Evolutionary conservation across 2,888 invertebrate species (phyloP).

Genomic region (Periphyllus acericola): DNA sequence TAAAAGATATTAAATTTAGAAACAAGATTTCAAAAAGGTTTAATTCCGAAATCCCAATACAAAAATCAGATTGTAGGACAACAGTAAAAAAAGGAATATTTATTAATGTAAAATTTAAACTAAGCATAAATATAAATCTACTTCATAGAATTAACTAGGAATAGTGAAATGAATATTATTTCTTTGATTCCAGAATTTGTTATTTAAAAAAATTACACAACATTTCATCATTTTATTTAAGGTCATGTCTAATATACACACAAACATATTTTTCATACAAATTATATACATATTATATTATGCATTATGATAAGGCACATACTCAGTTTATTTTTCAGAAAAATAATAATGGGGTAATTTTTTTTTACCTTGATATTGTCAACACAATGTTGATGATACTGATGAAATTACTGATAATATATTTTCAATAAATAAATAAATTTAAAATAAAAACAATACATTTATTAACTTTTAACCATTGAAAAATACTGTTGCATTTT

Average conservation of each 20-base stretch:
- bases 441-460: background rate
- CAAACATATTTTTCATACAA: background rate
- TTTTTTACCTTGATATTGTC: constrained; percentile 42
- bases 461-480: background rate
- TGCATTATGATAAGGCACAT: constrained; percentile 9
- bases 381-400: background rate
- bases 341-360: constrained; percentile 20
- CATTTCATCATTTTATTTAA: constrained; percentile 29
- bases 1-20: too few relatives aligned
- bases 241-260: background rate
- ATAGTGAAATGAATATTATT: too few relatives aligned
- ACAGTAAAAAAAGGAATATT: too few relatives aligned
- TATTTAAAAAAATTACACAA: constrained; percentile 4
- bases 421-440: too few relatives aligned
- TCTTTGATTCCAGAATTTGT: background rate
- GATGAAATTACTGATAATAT: background rate
- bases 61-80: too few relatives aligned
- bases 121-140: too few relatives aligned
- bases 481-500: background rate
- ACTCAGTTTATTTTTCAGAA: background rate
- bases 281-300: constrained; percentile 22
- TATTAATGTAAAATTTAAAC: too few relatives aligned
- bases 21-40: too few relatives aligned
- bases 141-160: too few relatives aligned
- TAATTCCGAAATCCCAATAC: too few relatives aligned